Percentiles rank a stretch among this genome's conserved stretches.
Evolutionary conservation across 1,140 invertebrate species (phyloP).

Genomic region (Neotoxoptera formosana): DNA sequence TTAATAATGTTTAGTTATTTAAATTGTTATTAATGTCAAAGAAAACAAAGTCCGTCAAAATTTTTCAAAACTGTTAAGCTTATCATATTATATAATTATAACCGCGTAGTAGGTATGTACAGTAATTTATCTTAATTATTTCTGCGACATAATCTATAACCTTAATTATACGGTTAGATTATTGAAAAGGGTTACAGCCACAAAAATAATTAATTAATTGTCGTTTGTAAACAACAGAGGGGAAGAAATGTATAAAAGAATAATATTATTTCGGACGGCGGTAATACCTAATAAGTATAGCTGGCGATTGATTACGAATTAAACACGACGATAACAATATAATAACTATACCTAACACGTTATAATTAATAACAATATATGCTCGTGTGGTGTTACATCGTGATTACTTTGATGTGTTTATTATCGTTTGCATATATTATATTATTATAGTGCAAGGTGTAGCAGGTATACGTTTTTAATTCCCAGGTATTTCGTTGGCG

Average conservation of each 20-base stretch:
- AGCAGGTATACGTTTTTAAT: not conserved
- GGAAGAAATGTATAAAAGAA: not conserved
- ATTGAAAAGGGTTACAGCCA: not conserved
- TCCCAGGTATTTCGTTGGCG: not conserved
- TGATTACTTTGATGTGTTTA: not conserved
- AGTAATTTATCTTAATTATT: not conserved
- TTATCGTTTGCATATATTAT: not conserved
- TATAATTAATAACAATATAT: too few relatives aligned
- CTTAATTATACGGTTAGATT: not conserved
- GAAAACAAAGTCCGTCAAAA: not conserved
- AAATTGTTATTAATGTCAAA: not conserved
- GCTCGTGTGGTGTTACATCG: not conserved
- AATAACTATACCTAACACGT: not conserved
- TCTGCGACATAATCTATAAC: not conserved
- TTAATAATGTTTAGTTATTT: not conserved
- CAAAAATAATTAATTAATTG: not conserved
- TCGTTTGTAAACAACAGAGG: not conserved
- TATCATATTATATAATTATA: too few relatives aligned
- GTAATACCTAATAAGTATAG: not conserved
- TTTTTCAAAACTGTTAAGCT: not conserved
- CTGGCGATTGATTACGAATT: not conserved
- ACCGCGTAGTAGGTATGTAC: not conserved
- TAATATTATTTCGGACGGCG: not conserved
- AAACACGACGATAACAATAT: not conserved
- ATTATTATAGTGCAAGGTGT: too few relatives aligned